These are phyloP conservation scores for Drosophila asahinai DNA, from an alignment of 1,140 invertebrate genomes.

Conservation along the genomic window DNA sequence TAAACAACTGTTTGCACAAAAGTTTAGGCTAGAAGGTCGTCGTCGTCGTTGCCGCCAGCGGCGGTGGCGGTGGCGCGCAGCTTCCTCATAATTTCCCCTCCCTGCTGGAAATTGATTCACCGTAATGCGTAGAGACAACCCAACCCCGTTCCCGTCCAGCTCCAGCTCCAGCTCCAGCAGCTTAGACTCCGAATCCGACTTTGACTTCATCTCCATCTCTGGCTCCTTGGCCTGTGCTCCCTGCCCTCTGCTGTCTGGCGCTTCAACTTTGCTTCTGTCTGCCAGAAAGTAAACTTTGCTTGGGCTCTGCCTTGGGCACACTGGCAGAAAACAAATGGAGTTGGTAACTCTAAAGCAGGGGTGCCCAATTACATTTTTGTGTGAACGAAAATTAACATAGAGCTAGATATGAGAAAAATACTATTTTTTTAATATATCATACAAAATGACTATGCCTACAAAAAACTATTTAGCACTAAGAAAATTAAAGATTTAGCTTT, in stretches of 20 bases:
- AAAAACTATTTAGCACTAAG: too few species aligned
- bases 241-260: conserved; percentile 48
- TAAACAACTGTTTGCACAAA: conserved; percentile 83
- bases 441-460: too few species aligned
- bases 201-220: not conserved
- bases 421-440: too few species aligned
- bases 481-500: too few species aligned
- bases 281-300: conserved; percentile 71
- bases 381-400: too few species aligned
- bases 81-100: conserved; percentile 67
- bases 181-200: conserved; percentile 7
- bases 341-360: too few species aligned
- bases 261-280: conserved; percentile 50
- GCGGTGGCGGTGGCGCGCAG: conserved; percentile 6
- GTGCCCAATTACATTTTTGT: too few species aligned
- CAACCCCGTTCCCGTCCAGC: not conserved
- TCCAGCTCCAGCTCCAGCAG: conserved; percentile 1
- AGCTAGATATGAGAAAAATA: too few species aligned
- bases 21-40: conserved; percentile 78
- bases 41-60: conserved; percentile 24
- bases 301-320: conserved; percentile 26
- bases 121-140: conserved; percentile 63
- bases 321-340: conserved; percentile 1
- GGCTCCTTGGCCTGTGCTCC: conserved; percentile 3
- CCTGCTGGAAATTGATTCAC: conserved; percentile 67